A percentile compares a stretch with the other conserved stretches of the same genome.
These are phyloP conservation scores for Pantherophis guttatus DNA, from an alignment of 2,113 vertebrate species.

Conservation along the genomic window DNA sequence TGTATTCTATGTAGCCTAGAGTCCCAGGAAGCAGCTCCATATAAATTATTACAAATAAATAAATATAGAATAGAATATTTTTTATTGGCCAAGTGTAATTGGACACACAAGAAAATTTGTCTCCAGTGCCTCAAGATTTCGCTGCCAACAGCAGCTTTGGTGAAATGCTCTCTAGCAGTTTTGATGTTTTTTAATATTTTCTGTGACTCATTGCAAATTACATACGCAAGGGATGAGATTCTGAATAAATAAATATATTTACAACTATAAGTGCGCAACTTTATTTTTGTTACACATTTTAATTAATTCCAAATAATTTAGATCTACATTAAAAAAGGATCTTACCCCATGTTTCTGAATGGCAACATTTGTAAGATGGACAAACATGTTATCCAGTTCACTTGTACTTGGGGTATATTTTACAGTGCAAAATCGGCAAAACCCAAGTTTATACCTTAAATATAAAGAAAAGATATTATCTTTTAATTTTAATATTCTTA, in stretches of 20 bases:
- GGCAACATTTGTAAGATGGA: conserved; percentile 97
- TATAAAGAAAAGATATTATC: conserved; percentile 32
- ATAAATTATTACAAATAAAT: background rate
- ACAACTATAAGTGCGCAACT: background rate
- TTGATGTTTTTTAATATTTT: background rate
- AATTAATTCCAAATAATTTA: conserved; percentile 14
- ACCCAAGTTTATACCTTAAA: conserved; percentile 93
- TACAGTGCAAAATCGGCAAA: conserved; percentile 97
- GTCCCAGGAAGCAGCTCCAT: background rate
- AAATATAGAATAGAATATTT: background rate
- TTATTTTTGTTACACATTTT: background rate
- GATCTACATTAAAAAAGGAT: background rate
- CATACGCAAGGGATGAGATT: background rate
- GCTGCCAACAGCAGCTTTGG: background rate
- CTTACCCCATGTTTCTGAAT: conserved; percentile 96
- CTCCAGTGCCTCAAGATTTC: background rate
- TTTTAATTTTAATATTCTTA: background rate
- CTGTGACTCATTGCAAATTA: background rate
- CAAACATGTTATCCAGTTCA: conserved; percentile 98
- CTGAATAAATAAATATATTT: background rate
- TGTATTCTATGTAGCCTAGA: background rate
- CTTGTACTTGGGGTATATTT: conserved; percentile 96
- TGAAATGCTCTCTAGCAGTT: background rate
- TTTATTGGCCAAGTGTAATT: background rate
- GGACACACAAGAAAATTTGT: background rate